Evolutionary conservation across 2,113 vertebrate species (phyloP).

Genomic region (Ailurus styani): DNA sequence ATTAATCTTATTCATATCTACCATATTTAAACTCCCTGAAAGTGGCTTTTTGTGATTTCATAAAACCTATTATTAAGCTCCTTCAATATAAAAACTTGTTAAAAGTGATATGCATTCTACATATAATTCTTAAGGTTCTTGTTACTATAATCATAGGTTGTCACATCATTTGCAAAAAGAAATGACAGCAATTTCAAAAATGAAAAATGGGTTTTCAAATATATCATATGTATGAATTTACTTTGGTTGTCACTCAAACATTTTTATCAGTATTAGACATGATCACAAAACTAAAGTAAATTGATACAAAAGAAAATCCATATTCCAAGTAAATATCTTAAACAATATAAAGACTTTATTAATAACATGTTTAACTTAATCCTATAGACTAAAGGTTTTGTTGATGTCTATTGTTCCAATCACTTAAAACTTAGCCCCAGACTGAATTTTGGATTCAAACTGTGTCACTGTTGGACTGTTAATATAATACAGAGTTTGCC

Average conservation of each 20-base stretch:
- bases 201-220: conserved; percentile 76
- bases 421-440: background rate
- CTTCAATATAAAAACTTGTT: conserved; percentile 77
- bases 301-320: conserved; percentile 51
- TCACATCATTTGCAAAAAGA: conserved; percentile 64
- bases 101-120: conserved; percentile 61
- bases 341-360: background rate
- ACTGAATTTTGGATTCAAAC: background rate
- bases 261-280: conserved; percentile 66
- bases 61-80: conserved; percentile 78
- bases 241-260: conserved; percentile 79
- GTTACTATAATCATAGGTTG: conserved; percentile 77
- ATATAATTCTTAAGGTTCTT: conserved; percentile 69
- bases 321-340: conserved; percentile 39
- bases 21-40: conserved; percentile 74
- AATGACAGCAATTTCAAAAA: conserved; percentile 80
- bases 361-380: conserved; percentile 43
- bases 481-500: background rate
- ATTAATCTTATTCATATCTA: conserved; percentile 71
- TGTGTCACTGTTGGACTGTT: background rate
- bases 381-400: background rate
- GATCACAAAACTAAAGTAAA: conserved; percentile 74
- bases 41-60: conserved; percentile 75
- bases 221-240: conserved; percentile 82
- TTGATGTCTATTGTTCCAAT: background rate